Conservation (phyloP, 2,797 vertebrate species). For the Eurystomus glaucurus region DNA sequence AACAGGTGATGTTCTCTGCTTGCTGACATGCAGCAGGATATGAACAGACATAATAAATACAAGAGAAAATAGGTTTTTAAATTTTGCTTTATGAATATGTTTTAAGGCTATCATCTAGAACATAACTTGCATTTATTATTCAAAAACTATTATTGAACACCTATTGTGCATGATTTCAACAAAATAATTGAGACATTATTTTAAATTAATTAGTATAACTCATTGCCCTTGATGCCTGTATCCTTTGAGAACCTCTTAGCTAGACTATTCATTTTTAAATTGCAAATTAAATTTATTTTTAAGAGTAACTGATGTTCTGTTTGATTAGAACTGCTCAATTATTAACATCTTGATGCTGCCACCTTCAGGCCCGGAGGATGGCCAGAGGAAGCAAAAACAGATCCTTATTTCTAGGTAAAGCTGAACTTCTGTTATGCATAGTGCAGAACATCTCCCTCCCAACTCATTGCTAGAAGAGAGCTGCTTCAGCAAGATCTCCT, state of each 20-base stretch:
- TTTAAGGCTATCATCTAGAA: background rate
- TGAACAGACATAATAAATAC: background rate
- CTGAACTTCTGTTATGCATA: background rate
- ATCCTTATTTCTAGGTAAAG: background rate
- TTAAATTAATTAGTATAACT: background rate
- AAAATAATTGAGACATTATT: background rate
- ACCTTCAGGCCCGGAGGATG: constrained; percentile 3
- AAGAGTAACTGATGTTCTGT: background rate
- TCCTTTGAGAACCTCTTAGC: background rate
- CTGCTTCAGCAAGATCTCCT: background rate
- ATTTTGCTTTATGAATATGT: background rate
- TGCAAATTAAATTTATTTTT: constrained; percentile 22
- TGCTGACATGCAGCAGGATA: background rate
- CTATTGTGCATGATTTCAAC: background rate
- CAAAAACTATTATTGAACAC: background rate
- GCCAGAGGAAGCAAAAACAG: background rate
- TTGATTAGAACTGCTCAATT: background rate
- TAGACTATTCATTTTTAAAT: constrained; percentile 8
- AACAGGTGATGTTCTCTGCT: background rate
- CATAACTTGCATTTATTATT: background rate
- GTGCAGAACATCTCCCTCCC: background rate
- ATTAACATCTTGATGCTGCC: constrained; percentile 48
- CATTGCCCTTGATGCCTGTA: background rate
- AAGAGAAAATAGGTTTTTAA: background rate
- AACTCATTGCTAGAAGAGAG: background rate